Percentiles rank a stretch among this genome's conserved stretches.
phyloP scores from a whole-genome alignment of 92 coral and sea anemone species.

The Palythoa heliodiscus region DNA sequence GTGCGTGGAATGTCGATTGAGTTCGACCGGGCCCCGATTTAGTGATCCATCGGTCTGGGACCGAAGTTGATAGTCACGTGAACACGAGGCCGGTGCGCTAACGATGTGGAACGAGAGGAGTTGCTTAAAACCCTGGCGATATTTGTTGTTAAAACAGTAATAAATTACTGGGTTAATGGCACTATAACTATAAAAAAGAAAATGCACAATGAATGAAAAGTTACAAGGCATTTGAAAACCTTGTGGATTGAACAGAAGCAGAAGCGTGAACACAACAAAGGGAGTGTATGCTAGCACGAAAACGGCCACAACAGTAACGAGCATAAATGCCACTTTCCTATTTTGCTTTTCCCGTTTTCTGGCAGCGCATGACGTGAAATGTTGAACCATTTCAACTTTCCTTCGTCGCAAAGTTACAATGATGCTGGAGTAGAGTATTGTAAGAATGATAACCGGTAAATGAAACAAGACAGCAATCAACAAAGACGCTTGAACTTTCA shows the following conservation, averaged over 20 bases:
- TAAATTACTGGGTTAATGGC: conserved; percentile 20
- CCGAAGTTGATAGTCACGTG: neutral
- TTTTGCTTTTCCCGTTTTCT: conserved; percentile 34
- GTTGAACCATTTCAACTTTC: neutral
- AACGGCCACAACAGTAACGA: conserved; percentile 8
- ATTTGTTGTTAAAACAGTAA: conserved; percentile 30
- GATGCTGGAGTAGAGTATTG: conserved; percentile 28
- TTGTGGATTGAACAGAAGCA: conserved; percentile 6
- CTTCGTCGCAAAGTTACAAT: conserved; percentile 25
- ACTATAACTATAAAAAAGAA: conserved; percentile 34
- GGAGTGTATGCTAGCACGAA: conserved; percentile 40
- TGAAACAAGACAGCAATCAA: conserved; percentile 4
- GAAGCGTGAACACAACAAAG: neutral
- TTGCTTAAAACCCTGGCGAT: conserved; percentile 19
- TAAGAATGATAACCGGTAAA: neutral
- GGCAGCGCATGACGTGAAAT: conserved; percentile 15
- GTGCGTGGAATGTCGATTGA: conserved; percentile 8
- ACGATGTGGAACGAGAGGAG: neutral
- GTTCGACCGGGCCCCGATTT: neutral
- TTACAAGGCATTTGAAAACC: conserved; percentile 18
- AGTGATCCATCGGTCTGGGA: neutral
- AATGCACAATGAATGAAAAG: neutral
- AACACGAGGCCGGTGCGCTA: neutral
- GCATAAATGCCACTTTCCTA: conserved; percentile 25
- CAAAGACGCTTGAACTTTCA: conserved; percentile 3